Base-by-base conservation (phyloP, 1,140 invertebrate species). In the Manduca sexta region DNA sequence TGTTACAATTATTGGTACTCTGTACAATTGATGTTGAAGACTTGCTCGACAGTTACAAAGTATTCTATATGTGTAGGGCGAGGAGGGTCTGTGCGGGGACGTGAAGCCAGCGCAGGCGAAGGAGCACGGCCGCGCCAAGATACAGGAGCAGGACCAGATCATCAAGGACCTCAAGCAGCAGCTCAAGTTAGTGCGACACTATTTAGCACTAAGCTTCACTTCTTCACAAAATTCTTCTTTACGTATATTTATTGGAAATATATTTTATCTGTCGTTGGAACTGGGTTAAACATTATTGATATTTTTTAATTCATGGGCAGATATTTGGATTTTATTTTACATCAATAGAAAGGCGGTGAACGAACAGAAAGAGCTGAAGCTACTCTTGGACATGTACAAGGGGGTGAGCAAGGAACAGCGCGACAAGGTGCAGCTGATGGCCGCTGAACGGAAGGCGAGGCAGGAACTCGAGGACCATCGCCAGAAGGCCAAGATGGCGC, bases 371-470 rank as follows among this genome's bases (percentile, higher is more conserved):
- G 95, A 96, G 84, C 91, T 98, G 91, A 98, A 98, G 77, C 83
- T 99, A 4, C 79, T 98, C 4, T 86, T 98, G 52, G 97, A 99
- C 71, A 98, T 98, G 95, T 98, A 98, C 84, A 98, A 98, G 88
- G 94, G 95, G 33, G 95, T 96, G 13, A 94, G 95, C 35, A 98
- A 98, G 86, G 97, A 99, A 71, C 95, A 97, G 75, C 87, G 97
- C 14, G 97, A 99, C 71, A 98, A 98, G 87, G 96, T 97, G 37
- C 95, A 97, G 86, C 86, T 98, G 40, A 98, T 98, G 96, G 95
- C 96, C 7, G 93, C 94, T 1, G 97, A 98, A 84, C 93, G 97
- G 66, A 97, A 98, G 85, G 91, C 94, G 0, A 81, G 94, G 33
- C 91, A 93, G 14, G 97, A 98, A 77, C 86, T 97, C 1, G 97